Evolutionary conservation across 2,797 vertebrate genomes (phyloP).

Genomic region (Phrynocephalus forsythii): DNA sequence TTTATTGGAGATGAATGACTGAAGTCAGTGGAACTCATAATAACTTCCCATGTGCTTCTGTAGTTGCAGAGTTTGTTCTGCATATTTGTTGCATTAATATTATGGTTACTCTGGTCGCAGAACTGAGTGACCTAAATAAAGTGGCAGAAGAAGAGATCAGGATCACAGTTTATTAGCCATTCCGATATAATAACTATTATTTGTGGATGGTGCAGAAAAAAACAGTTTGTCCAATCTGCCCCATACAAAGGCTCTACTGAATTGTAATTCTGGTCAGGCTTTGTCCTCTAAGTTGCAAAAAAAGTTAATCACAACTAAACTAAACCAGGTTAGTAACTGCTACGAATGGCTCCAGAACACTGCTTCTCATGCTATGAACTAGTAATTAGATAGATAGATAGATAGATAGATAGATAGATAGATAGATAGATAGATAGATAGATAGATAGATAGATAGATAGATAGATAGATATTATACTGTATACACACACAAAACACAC

Average conservation of each 20-base stretch:
- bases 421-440: too few relatives aligned
- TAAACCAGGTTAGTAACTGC: background rate
- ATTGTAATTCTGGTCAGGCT: background rate
- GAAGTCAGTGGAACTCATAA: slow-evolving; percentile 75
- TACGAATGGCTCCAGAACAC: background rate
- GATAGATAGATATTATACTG: too few relatives aligned
- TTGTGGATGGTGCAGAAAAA: background rate
- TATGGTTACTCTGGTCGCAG: slow-evolving; percentile 77
- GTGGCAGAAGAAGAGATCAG: slow-evolving; percentile 31
- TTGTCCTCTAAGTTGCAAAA: background rate
- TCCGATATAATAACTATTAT: background rate
- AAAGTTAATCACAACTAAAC: background rate
- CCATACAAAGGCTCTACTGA: background rate
- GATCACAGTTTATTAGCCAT: background rate
- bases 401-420: too few relatives aligned
- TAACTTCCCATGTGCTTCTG: slow-evolving; percentile 78
- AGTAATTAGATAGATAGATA: background rate
- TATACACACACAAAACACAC: too few relatives aligned
- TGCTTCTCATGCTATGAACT: background rate
- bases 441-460: too few relatives aligned
- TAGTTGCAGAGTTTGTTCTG: slow-evolving; percentile 78
- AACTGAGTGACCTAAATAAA: slow-evolving; percentile 75
- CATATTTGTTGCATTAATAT: slow-evolving; percentile 76
- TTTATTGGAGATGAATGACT: slow-evolving; percentile 51
- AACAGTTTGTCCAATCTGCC: background rate